Evolutionary conservation across 2,113 vertebrate genomes (phyloP).

Genomic region (Calyptomena viridis): DNA sequence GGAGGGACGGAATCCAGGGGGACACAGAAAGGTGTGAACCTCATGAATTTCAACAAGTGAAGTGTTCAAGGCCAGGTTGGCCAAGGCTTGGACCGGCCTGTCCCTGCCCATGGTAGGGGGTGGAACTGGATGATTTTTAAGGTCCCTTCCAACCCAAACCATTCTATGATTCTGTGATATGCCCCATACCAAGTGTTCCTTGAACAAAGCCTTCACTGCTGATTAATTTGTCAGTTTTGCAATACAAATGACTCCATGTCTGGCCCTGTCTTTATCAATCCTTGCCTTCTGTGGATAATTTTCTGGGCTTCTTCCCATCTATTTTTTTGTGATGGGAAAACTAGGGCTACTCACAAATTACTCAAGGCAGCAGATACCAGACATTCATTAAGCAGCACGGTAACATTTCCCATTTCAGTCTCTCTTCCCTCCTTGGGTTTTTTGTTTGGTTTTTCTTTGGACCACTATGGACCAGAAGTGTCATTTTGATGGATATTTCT

Average conservation of each 20-base stretch:
- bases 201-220: not conserved
- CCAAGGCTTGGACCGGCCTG: not conserved
- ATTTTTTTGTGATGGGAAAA: not conserved
- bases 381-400: not conserved
- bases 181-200: not conserved
- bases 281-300: not conserved
- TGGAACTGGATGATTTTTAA: not conserved
- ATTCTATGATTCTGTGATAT: not conserved
- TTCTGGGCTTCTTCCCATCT: not conserved
- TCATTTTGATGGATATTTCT: constrained; percentile 33
- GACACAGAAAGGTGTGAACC: not conserved
- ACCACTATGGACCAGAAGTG: not conserved
- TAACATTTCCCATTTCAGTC: not conserved
- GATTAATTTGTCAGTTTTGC: not conserved
- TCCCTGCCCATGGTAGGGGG: not conserved
- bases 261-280: not conserved
- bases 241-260: not conserved
- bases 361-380: not conserved
- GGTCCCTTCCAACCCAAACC: not conserved
- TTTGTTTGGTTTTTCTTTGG: not conserved
- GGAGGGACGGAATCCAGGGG: not conserved
- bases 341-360: not conserved
- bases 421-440: not conserved
- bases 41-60: not conserved
- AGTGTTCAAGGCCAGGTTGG: not conserved